Evolutionary conservation across 1,140 invertebrate species (phyloP).

Genomic region (Argopecten irradians): DNA sequence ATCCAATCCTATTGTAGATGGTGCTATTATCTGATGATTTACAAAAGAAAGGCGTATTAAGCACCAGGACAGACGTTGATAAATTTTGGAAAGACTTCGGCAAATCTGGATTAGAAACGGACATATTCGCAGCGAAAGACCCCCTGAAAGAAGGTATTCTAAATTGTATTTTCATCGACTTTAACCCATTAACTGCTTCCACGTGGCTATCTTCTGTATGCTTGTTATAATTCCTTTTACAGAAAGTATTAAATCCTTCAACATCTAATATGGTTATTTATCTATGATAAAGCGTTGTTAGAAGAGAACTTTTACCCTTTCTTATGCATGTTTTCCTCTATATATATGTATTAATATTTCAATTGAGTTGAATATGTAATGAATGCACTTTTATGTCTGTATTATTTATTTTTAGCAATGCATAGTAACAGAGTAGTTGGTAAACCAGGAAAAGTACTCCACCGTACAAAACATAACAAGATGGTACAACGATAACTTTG

Average conservation of each 20-base stretch:
- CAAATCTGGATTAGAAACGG: conserved; percentile 26
- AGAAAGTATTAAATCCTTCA: not conserved
- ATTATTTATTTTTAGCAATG: too few relatives aligned
- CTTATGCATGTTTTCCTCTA: not conserved
- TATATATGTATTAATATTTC: too few relatives aligned
- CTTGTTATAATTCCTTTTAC: not conserved
- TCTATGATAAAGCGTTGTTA: not conserved
- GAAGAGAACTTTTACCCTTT: too few relatives aligned
- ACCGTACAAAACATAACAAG: not conserved
- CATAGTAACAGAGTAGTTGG: too few relatives aligned
- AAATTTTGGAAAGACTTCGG: conserved; percentile 53
- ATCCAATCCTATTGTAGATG: conserved; percentile 25
- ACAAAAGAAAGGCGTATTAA: conserved; percentile 47
- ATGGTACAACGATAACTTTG: not conserved
- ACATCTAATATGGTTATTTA: not conserved
- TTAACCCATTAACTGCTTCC: not conserved
- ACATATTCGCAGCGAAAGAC: conserved; percentile 35
- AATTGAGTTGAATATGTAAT: too few relatives aligned
- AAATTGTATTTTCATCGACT: not conserved
- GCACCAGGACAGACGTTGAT: conserved; percentile 40
- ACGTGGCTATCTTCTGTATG: not conserved
- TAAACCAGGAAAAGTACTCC: conserved; percentile 20
- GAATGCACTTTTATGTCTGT: too few relatives aligned
- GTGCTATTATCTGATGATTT: conserved; percentile 45
- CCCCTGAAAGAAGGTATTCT: conserved; percentile 37